Conservation (phyloP, 2,797 vertebrate genomes). For the Aldrovandia affinis region DNA sequence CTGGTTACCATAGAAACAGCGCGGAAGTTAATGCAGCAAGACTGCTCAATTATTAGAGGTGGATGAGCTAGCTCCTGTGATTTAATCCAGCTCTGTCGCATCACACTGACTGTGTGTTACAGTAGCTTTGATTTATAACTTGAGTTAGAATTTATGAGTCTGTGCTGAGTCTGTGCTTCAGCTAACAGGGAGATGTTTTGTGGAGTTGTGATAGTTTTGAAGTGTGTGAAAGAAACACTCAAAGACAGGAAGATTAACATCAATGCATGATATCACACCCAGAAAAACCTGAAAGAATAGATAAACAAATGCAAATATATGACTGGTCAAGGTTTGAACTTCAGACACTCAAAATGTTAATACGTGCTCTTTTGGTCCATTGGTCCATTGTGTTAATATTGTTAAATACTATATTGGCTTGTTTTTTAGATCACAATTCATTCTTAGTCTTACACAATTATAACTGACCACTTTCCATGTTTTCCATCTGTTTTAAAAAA, state of each 20-base stretch:
- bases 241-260: background rate
- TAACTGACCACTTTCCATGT: background rate
- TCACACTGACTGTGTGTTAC: slow-evolving; percentile 34
- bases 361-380: background rate
- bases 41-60: slow-evolving; percentile 74
- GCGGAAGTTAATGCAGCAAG: slow-evolving; percentile 68
- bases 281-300: background rate
- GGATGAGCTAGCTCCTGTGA: slow-evolving; percentile 66
- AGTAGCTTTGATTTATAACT: slow-evolving; percentile 14
- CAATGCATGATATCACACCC: background rate
- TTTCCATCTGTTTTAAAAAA: background rate
- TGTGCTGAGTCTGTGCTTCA: background rate
- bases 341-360: background rate
- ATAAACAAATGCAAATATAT: background rate
- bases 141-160: slow-evolving; percentile 11
- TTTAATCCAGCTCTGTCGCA: slow-evolving; percentile 67
- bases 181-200: background rate
- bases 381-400: background rate
- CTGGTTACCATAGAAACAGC: slow-evolving; percentile 71
- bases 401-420: background rate
- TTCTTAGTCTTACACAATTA: background rate
- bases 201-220: background rate
- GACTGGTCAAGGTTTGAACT: background rate
- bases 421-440: background rate
- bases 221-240: background rate